Conservation (phyloP, 2,797 vertebrate species). For the Sphenodon punctatus region DNA sequence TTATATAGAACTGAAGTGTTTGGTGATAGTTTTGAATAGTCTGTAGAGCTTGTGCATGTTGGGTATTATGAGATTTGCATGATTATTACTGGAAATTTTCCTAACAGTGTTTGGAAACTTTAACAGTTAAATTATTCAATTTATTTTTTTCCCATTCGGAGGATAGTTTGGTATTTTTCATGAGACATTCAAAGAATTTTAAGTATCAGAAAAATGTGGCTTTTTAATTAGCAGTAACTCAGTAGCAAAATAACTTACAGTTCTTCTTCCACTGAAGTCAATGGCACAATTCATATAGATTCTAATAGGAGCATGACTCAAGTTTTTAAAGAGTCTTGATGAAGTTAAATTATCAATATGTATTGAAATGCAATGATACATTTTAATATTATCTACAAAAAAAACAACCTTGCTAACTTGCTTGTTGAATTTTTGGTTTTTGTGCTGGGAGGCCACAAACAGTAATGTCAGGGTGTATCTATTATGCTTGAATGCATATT, state of each 20-base stretch:
- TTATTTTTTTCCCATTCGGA: neutral
- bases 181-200: neutral
- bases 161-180: neutral
- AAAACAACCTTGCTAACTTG: neutral
- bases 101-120: constrained; percentile 26
- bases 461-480: neutral
- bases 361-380: neutral
- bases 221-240: neutral
- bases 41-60: constrained; percentile 52
- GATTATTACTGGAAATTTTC: constrained; percentile 24
- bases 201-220: neutral
- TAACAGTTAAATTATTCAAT: neutral
- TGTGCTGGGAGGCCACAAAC: neutral
- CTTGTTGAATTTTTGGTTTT: neutral
- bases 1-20: neutral
- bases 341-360: neutral
- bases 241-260: neutral
- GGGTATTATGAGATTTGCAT: constrained; percentile 21
- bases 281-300: neutral
- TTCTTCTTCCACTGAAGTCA: neutral
- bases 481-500: constrained; percentile 34
- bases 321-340: neutral
- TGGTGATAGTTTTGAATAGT: neutral
- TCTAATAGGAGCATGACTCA: neutral
- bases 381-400: neutral